These are phyloP conservation scores for Hypomecis punctinalis DNA, from an alignment of 2,888 invertebrate species.

Conservation along the genomic window DNA sequence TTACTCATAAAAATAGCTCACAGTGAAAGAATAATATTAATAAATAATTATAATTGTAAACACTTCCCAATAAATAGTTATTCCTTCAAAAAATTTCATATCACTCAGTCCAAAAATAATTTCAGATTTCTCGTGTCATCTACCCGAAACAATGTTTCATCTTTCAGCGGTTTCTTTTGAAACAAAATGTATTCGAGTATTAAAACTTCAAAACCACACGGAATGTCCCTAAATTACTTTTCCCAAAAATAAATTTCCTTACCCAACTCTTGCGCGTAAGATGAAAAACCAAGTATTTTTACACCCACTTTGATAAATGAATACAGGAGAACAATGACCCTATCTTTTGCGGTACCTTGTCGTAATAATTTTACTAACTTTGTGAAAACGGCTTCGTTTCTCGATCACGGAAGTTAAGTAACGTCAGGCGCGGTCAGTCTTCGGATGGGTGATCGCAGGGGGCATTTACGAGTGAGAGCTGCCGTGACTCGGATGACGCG, in stretches of 20 bases:
- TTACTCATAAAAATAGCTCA: no score
- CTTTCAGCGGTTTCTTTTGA: slow-evolving; percentile 12
- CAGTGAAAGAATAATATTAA: no score
- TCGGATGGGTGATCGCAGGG: no score
- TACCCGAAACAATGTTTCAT: slow-evolving; percentile 20
- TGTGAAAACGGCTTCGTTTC: no score
- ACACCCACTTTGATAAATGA: slow-evolving; percentile 37
- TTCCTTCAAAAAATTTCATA: no score
- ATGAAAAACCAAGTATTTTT: slow-evolving; percentile 26
- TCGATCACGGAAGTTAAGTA: no score
- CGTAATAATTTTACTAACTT: background rate
- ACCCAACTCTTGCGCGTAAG: slow-evolving; percentile 16
- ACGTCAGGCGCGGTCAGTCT: no score
- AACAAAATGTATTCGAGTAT: slow-evolving; percentile 15
- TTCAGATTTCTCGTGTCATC: slow-evolving; percentile 2
- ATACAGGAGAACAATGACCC: slow-evolving; percentile 31
- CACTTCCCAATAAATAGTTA: no score
- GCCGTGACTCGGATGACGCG: no score
- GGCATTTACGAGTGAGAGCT: no score
- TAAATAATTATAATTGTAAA: no score
- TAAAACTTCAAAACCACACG: slow-evolving; percentile 18
- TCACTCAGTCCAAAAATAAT: background rate
- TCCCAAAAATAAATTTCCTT: slow-evolving; percentile 25
- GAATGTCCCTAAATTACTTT: slow-evolving; percentile 28
- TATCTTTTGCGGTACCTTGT: slow-evolving; percentile 7